Percentiles rank a stretch among this genome's conserved stretches.
Evolutionary conservation across 2,888 invertebrate species (phyloP).

Genomic region (Apeira syringaria): DNA sequence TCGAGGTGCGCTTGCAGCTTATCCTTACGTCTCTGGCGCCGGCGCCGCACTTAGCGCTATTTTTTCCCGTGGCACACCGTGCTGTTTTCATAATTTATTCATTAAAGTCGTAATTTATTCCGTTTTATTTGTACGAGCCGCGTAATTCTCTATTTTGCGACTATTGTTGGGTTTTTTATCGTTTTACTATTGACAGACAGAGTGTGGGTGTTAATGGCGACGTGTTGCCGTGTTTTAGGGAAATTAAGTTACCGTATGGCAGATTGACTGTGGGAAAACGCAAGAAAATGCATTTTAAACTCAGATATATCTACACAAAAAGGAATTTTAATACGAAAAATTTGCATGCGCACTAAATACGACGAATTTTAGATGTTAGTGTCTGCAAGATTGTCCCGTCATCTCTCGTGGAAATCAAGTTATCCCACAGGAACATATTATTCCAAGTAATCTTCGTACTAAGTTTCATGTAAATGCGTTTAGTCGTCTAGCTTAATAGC

Average conservation of each 20-base stretch:
- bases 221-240: constrained; percentile 36
- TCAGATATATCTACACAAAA: no score
- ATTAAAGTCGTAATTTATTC: constrained; percentile 74
- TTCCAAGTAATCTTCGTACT: no score
- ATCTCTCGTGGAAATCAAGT: no score
- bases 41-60: constrained; percentile 77
- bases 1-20: constrained; percentile 59
- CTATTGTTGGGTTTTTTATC: constrained; percentile 60
- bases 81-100: constrained; percentile 76
- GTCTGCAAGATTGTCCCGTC: no score
- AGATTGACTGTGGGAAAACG: constrained; percentile 48
- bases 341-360: no score
- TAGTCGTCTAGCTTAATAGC: no score
- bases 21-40: constrained; percentile 76
- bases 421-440: no score
- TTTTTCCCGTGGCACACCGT: constrained; percentile 71
- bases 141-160: constrained; percentile 67
- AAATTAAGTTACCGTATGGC: constrained; percentile 62
- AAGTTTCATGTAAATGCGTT: no score
- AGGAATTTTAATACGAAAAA: no score
- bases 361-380: no score
- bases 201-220: constrained; percentile 46
- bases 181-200: constrained; percentile 44
- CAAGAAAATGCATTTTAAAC: neutral
- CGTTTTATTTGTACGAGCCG: constrained; percentile 53